Evolutionary conservation across 2,797 vertebrate species (phyloP).

Genomic region (Phalloptychus januarius): DNA sequence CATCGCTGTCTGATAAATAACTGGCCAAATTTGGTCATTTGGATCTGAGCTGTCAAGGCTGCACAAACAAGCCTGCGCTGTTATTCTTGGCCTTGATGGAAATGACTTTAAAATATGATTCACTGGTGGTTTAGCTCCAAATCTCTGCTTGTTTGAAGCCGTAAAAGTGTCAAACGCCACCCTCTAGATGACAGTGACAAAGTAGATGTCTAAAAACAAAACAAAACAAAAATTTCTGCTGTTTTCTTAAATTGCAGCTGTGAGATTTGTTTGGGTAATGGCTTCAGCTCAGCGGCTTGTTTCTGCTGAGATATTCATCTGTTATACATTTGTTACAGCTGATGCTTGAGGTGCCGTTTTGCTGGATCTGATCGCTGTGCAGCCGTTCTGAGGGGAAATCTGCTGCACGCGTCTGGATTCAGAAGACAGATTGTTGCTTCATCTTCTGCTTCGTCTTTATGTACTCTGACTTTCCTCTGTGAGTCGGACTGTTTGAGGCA

Average conservation of each 20-base stretch:
- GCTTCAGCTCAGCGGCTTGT: constrained; percentile 23
- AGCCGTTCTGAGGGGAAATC: constrained; percentile 31
- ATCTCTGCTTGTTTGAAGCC: background rate
- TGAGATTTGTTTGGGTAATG: constrained; percentile 5
- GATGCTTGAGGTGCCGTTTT: constrained; percentile 30
- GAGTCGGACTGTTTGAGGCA: constrained; percentile 29
- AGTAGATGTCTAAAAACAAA: constrained; percentile 8
- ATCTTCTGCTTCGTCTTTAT: constrained; percentile 22
- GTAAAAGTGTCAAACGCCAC: background rate
- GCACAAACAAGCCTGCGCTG: constrained; percentile 25
- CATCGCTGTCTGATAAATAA: constrained; percentile 17
- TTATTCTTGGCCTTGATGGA: constrained; percentile 6
- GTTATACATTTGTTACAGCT: constrained; percentile 18
- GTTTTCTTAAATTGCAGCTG: constrained; percentile 5
- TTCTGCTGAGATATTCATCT: constrained; percentile 23
- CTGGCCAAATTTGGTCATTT: constrained; percentile 27
- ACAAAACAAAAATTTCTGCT: constrained; percentile 10
- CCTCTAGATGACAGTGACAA: background rate
- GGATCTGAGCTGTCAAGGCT: constrained; percentile 24
- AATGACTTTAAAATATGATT: constrained; percentile 18
- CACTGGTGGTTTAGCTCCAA: background rate
- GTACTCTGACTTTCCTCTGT: constrained; percentile 1
- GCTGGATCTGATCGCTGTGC: constrained; percentile 25
- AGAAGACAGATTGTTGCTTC: constrained; percentile 36
- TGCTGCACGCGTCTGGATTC: constrained; percentile 28